phyloP scores from a whole-genome alignment of 2,888 invertebrate genomes.

The Poecilobothrus nobilitatus region DNA sequence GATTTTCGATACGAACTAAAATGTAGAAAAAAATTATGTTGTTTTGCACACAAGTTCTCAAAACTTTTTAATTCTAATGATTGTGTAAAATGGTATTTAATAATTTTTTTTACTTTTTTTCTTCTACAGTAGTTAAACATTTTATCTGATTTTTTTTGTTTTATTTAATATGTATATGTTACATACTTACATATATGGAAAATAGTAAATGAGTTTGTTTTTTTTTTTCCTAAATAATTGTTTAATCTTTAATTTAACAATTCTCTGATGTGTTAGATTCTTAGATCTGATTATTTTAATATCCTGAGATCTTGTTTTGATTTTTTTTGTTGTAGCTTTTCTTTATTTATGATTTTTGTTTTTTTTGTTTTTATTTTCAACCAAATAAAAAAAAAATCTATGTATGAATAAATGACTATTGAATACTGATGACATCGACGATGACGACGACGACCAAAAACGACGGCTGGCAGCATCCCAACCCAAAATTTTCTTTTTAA shows the following conservation, averaged over 20 bases:
- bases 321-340: not conserved
- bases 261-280: constrained; percentile 6
- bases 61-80: too few species aligned
- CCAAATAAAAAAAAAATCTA: not conserved
- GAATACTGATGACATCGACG: not conserved
- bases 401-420: not conserved
- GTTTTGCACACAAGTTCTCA: too few species aligned
- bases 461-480: not conserved
- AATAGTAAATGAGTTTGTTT: not conserved
- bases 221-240: not conserved
- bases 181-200: not conserved
- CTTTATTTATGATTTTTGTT: too few species aligned
- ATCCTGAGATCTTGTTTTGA: not conserved
- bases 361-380: not conserved
- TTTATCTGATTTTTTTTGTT: too few species aligned
- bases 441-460: not conserved
- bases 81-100: too few species aligned
- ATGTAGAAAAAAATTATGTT: too few species aligned
- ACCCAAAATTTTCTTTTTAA: not conserved
- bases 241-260: not conserved
- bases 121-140: too few species aligned
- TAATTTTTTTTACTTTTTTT: too few species aligned
- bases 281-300: not conserved
- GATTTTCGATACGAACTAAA: too few species aligned
- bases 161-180: too few species aligned